A percentile compares a stretch with the other conserved stretches of the same genome.
Conservation (phyloP, 35 echinoderm and acorn worm genomes). For the Ophioderma brevispina region DNA sequence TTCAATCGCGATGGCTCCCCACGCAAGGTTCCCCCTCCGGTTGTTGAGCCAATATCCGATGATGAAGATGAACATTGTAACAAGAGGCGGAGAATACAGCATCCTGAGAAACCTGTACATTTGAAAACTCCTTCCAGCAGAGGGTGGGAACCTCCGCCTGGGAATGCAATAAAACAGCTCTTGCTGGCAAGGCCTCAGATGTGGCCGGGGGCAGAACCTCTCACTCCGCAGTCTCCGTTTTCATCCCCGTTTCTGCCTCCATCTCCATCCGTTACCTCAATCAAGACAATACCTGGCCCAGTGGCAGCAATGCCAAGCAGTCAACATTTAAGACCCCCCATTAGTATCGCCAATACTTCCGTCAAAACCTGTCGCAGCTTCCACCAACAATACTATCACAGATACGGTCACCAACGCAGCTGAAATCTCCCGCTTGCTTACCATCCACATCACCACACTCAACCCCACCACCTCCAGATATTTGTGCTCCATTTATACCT, state of each 20-base stretch:
- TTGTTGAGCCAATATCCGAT: slow-evolving; percentile 89
- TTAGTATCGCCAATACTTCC: slow-evolving; percentile 90
- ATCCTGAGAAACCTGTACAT: not conserved
- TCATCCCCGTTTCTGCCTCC: slow-evolving; percentile 83
- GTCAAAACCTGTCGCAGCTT: slow-evolving; percentile 84
- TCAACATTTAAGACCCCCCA: slow-evolving; percentile 1
- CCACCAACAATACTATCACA: slow-evolving; percentile 82
- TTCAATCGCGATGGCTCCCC: not conserved
- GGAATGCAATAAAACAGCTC: slow-evolving; percentile 83
- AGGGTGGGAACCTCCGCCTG: slow-evolving; percentile 5
- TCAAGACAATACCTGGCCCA: slow-evolving; percentile 53
- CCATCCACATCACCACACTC: not conserved
- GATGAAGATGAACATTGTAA: slow-evolving; percentile 70
- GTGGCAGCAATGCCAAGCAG: slow-evolving; percentile 7
- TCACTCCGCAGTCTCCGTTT: slow-evolving; percentile 41
- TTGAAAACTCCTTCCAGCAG: slow-evolving; percentile 8
- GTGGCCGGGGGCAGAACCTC: slow-evolving; percentile 35
- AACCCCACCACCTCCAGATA: not conserved
- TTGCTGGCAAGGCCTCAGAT: slow-evolving; percentile 72
- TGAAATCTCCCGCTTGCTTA: not conserved
- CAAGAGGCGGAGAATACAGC: slow-evolving; percentile 2
- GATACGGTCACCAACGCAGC: slow-evolving; percentile 31
- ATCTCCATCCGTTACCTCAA: slow-evolving; percentile 68
- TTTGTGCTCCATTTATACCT: slow-evolving; percentile 11
- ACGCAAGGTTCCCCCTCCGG: slow-evolving; percentile 42